Conservation (phyloP, 2,113 vertebrate species). For the Setophaga kirtlandii region DNA sequence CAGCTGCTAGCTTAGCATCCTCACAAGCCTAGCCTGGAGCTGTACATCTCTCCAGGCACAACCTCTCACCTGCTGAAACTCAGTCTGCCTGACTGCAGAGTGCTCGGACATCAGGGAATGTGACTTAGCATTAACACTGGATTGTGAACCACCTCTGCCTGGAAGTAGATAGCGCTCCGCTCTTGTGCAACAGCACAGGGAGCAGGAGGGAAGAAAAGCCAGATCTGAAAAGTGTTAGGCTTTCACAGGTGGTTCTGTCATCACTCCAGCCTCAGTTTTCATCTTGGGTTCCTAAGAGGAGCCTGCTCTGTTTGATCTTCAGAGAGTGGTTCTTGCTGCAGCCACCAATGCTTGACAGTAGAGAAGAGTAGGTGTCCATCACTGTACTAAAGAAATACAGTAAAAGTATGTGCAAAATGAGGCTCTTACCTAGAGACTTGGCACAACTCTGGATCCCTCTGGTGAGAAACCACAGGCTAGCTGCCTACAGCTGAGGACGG, state of each 20-base stretch:
- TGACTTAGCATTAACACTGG: background rate
- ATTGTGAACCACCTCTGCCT: background rate
- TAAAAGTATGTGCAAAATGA: background rate
- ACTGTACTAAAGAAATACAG: background rate
- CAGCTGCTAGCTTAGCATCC: background rate
- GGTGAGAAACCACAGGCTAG: rapidly evolving
- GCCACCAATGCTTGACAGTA: background rate
- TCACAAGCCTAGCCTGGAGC: background rate
- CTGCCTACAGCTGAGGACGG: background rate
- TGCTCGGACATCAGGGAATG: rapidly evolving
- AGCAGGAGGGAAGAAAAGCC: background rate
- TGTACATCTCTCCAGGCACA: rapidly evolving
- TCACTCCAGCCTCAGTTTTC: background rate
- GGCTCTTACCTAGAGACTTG: background rate
- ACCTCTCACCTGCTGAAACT: background rate
- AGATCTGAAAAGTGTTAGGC: background rate
- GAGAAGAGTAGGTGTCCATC: background rate
- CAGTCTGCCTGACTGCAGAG: background rate
- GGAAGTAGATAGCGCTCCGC: background rate
- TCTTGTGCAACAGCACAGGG: background rate
- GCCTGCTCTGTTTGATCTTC: background rate
- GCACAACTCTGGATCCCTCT: background rate
- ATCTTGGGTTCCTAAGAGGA: background rate
- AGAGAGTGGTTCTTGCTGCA: background rate
- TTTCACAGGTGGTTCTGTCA: background rate